phyloP scores from a whole-genome alignment of 2,888 invertebrate genomes.

The Dolomedes plantarius region DNA sequence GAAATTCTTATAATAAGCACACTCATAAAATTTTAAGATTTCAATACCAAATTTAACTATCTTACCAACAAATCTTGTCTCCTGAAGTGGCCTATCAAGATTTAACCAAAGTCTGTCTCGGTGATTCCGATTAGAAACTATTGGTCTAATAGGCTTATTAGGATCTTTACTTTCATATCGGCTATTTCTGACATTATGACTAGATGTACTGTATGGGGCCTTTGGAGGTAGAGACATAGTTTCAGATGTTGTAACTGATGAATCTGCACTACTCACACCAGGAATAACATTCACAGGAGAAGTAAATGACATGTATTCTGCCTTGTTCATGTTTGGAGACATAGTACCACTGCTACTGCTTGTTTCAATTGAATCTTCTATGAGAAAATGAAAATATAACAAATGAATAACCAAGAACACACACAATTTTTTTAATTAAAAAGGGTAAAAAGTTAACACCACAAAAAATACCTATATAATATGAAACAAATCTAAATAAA shows the following conservation, averaged over 20 bases:
- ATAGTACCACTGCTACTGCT: constrained; percentile 73
- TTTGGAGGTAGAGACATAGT: not conserved
- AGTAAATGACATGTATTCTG: constrained; percentile 64
- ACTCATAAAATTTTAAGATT: too few relatives aligned
- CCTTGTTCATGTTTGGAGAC: constrained; percentile 65
- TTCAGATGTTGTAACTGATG: constrained; percentile 27
- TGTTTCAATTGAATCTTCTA: constrained; percentile 73
- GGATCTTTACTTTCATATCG: constrained; percentile 28
- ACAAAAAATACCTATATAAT: not conserved
- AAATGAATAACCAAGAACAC: too few relatives aligned
- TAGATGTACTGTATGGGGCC: not conserved
- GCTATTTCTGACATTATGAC: constrained; percentile 24
- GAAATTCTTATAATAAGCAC: too few relatives aligned
- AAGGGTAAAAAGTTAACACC: not conserved
- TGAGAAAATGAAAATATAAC: too few relatives aligned
- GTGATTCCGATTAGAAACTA: constrained; percentile 37
- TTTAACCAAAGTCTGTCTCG: constrained; percentile 65
- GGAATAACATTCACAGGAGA: constrained; percentile 39
- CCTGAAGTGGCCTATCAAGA: constrained; percentile 53
- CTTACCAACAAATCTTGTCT: constrained; percentile 48
- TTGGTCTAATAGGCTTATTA: constrained; percentile 23
- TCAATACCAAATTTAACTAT: not conserved
- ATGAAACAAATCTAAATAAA: not conserved
- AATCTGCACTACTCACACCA: not conserved
- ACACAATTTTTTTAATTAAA: too few relatives aligned